A percentile compares a stretch with the other conserved stretches of the same genome.
phyloP scores from a whole-genome alignment of 2,888 invertebrate genomes.

The Hydrotaea diabolus region DNA sequence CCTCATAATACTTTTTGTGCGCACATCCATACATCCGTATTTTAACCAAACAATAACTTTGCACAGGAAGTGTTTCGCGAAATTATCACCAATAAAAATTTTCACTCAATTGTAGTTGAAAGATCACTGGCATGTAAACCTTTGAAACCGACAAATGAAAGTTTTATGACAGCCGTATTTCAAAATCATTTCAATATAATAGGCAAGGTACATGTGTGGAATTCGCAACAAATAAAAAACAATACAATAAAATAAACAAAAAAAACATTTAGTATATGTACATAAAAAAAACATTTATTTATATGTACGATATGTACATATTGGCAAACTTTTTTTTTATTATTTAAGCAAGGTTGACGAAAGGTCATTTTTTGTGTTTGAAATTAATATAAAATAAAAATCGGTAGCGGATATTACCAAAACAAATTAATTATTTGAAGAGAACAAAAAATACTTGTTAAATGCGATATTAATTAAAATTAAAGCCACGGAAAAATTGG shows the following conservation, averaged over 20 bases:
- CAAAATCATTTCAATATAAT: too few species aligned
- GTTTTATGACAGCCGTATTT: background rate
- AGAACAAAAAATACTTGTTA: background rate
- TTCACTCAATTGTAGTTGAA: background rate
- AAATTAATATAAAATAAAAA: background rate
- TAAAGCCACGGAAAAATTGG: background rate
- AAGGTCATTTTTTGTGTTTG: constrained; percentile 1
- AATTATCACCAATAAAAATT: background rate
- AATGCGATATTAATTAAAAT: background rate
- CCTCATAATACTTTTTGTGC: background rate
- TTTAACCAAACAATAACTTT: too few species aligned
- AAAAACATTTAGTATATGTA: background rate
- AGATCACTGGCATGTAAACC: background rate
- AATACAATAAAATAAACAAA: too few species aligned
- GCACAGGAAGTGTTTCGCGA: too few species aligned
- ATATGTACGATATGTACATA: background rate
- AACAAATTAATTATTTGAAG: too few species aligned
- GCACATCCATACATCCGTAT: background rate
- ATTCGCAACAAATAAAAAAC: too few species aligned
- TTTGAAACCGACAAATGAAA: background rate
- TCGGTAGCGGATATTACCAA: background rate
- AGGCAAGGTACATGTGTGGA: background rate
- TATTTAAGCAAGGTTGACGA: background rate
- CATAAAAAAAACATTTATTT: too few species aligned
- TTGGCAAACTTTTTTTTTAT: background rate